A percentile compares a stretch with the other conserved stretches of the same genome.
These are phyloP conservation scores for Ptychadena robeensis DNA, from an alignment of 2,797 vertebrate genomes.

Conservation along the genomic window DNA sequence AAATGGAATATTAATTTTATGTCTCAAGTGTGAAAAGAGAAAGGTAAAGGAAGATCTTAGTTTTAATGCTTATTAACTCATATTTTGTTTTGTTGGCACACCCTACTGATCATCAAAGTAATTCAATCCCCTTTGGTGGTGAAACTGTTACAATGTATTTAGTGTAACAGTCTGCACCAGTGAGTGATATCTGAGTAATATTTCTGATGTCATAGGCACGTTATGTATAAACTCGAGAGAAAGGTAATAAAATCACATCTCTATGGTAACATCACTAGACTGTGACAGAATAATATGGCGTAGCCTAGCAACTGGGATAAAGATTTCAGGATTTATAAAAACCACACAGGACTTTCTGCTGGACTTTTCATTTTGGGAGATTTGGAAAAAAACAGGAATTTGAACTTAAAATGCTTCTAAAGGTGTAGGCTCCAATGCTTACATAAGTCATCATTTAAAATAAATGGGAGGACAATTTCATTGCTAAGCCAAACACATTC, in stretches of 20 bases:
- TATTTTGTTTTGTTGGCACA: not conserved
- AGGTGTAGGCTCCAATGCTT: not conserved
- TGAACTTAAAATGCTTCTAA: not conserved
- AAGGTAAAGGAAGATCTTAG: no score
- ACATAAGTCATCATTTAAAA: not conserved
- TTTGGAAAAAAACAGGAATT: not conserved
- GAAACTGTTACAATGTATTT: slow-evolving; percentile 8
- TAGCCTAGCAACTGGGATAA: slow-evolving; percentile 67
- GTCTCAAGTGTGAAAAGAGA: no score
- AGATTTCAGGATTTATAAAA: slow-evolving; percentile 55
- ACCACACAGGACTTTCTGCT: slow-evolving; percentile 41
- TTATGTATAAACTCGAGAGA: slow-evolving; percentile 57
- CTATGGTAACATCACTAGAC: slow-evolving; percentile 69
- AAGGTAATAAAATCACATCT: slow-evolving; percentile 66
- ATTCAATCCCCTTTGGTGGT: not conserved
- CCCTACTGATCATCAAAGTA: not conserved
- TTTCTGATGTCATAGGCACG: slow-evolving; percentile 66
- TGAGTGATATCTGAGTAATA: slow-evolving; percentile 50
- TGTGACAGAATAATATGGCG: slow-evolving; percentile 63
- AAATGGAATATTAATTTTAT: no score
- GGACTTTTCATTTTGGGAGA: slow-evolving; percentile 27
- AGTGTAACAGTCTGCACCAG: not conserved
- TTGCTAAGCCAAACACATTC: not conserved
- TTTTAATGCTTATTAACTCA: no score
- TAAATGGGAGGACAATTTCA: not conserved